Base-by-base conservation (phyloP, 2,888 invertebrate species). In the Lycia hirtaria region DNA sequence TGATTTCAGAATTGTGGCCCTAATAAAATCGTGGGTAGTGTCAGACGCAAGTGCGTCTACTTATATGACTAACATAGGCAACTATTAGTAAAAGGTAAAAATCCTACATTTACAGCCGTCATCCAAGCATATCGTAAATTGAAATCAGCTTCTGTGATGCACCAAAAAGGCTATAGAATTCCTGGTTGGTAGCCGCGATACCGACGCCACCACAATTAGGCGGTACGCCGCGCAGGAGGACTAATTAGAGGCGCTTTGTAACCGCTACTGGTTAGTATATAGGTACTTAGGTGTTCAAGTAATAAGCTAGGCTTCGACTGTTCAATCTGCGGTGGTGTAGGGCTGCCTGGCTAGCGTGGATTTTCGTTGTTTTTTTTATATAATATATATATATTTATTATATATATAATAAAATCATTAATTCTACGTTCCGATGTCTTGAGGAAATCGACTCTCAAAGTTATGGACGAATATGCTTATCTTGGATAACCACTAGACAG, bases 231-330 rank as follows among this genome's bases (percentile, higher is more conserved):
- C 35, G 40, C 24, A 26, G 35, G 20, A 48, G 58, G 55, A 58
- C 62, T 62, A 62, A 62, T 62, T 62, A 58, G 55, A 58, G 49
- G 40, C 19, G 52, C 55, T 58, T 56, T 55, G 55, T 49, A 55
- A 59, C 33, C 24, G 30, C 19, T 17, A 4, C 14, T 4, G 26
- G 24, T 41, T 15, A 17, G 33, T 22, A 26, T 32, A 12, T 24
- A 33, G 26, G 47, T 47, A 22, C 35, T 17, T 35, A 35, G 47
- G 35, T 22, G 26, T 19, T 30, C 24, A 33, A 22, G 43, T 20
- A 51, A 22, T 32, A 40, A 20, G 40, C 40, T 43, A 47, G 33
- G 47, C 24, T 37, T 47, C 33, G 24, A 22, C 17, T 41, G 50
- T 35, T 51, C 43, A 51, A 43, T 51, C 33, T 24, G 15, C 7